A percentile compares a stretch with the other conserved stretches of the same genome.
Evolutionary conservation across 2,797 vertebrate species (phyloP).

Genomic region (Scyliorhinus canicula): DNA sequence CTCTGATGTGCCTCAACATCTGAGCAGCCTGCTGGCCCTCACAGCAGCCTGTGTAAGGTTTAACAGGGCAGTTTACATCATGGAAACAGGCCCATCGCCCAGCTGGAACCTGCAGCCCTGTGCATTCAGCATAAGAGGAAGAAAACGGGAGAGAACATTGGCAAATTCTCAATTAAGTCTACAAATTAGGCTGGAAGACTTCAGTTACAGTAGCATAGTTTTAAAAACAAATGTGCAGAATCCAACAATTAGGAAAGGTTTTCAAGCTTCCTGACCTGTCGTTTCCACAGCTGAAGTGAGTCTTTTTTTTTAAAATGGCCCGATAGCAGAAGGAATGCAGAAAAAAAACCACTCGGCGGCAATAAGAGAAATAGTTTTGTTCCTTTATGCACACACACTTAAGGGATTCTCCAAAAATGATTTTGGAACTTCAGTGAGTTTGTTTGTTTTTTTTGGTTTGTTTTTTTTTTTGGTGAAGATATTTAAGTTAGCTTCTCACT

Average conservation of each 20-base stretch:
- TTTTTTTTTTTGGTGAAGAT: slow-evolving; percentile 9
- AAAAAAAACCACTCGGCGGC: not conserved
- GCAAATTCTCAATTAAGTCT: slow-evolving; percentile 1
- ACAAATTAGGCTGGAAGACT: not conserved
- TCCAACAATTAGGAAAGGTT: not conserved
- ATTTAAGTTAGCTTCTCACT: slow-evolving; percentile 9
- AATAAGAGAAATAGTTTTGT: not conserved
- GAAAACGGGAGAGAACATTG: not conserved
- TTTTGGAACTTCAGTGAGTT: not conserved
- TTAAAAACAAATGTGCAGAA: not conserved
- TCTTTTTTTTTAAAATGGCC: not conserved
- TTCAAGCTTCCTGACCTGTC: too few relatives aligned
- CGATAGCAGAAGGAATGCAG: not conserved
- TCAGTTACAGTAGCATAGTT: not conserved
- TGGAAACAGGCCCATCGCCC: too few relatives aligned
- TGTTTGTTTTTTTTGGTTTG: slow-evolving; percentile 28
- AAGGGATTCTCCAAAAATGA: not conserved
- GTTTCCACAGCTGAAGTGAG: slow-evolving; percentile 9
- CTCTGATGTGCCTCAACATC: not conserved
- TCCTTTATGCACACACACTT: not conserved
- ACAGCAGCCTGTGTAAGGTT: not conserved
- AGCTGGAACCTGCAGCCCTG: too few relatives aligned
- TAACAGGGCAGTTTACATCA: too few relatives aligned
- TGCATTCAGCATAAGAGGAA: not conserved
- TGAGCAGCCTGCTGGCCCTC: not conserved